Conservation (phyloP, 2,113 vertebrate species). For the Lanius ludovicianus region DNA sequence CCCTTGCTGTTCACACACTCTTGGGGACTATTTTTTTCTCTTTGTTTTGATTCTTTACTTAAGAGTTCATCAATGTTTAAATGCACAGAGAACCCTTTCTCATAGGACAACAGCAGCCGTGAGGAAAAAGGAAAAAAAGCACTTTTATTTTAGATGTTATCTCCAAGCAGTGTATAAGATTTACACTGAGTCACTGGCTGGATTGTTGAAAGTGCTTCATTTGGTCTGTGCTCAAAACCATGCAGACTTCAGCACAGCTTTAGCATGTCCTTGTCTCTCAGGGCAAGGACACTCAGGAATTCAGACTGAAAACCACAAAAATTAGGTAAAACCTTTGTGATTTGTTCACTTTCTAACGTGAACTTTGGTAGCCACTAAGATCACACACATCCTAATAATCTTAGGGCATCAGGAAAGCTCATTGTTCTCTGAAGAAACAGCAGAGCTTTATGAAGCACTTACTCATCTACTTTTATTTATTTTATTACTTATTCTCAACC, state of each 20-base stretch:
- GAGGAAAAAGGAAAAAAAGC: neutral
- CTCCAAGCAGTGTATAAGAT: neutral
- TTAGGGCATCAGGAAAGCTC: neutral
- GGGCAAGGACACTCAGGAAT: neutral
- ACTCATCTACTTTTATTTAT: neutral
- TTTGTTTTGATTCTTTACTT: slow-evolving; percentile 53
- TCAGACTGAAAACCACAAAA: neutral
- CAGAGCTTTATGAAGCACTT: neutral
- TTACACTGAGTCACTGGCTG: neutral
- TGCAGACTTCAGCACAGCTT: neutral
- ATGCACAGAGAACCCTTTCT: slow-evolving; percentile 4
- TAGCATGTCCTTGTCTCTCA: neutral
- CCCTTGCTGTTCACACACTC: neutral
- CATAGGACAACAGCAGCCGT: neutral
- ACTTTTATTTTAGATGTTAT: slow-evolving; percentile 9
- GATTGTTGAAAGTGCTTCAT: neutral
- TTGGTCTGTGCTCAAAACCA: neutral
- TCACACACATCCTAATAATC: neutral
- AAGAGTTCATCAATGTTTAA: slow-evolving; percentile 31
- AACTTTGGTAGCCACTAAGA: neutral
- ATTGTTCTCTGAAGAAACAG: neutral
- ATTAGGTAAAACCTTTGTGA: neutral
- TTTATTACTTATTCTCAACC: neutral
- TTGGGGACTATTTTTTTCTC: neutral
- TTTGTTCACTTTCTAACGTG: neutral